Base-by-base conservation (phyloP, 2,888 invertebrate genomes). In the Proisotoma minuta region DNA sequence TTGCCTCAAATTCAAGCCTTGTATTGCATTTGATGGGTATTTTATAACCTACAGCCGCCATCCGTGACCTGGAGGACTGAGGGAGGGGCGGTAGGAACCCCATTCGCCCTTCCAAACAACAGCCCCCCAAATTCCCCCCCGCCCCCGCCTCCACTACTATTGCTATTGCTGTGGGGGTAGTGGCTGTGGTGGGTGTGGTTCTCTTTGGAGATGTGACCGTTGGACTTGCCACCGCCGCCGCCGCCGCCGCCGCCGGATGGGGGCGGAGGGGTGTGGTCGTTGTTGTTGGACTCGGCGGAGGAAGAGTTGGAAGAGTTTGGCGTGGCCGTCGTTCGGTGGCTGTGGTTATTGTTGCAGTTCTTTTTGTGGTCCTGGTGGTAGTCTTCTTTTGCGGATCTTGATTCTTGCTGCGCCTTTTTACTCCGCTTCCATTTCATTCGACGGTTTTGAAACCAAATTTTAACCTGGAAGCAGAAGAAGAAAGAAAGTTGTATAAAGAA, bases 391-490 rank as follows among this genome's bases (percentile, higher is more conserved):
- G 43, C 5, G 8, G 73, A 70, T 60, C 77, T 76, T 15, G 90
- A 86, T 79, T 92, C 92, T 72, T 91, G 90, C 77, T 92, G 92
- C 0, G 93, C 92, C 76, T 96, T 96, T 83, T 96, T 96, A 70
- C 94, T 95, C 12, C 98, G 82, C 78, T 98, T 98, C 95, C 96
- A 96, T 78, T 97, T 97, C 97, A 97, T 97, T 74, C 97, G 85
- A 54, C 97, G 84, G 78, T 97, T 97, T 84, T 98, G 97, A 79
- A 98, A 98, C 97, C 95, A 96, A 75, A 96, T 95, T 83, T 95
- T 95, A 68, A 95, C 95, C 91, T 95, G 84, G 1, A 54, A 22
- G 2, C 15, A 64, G 29, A 34, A 34, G 8, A 8, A 18, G 48
- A 10, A 22, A 15, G 26, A 20, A 15, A 8, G 3, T 26, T 24